Evolutionary conservation across 1,140 invertebrate species (phyloP), one percentile per base, ranked within the genome.

Genomic region (Drosophila orena): DNA sequence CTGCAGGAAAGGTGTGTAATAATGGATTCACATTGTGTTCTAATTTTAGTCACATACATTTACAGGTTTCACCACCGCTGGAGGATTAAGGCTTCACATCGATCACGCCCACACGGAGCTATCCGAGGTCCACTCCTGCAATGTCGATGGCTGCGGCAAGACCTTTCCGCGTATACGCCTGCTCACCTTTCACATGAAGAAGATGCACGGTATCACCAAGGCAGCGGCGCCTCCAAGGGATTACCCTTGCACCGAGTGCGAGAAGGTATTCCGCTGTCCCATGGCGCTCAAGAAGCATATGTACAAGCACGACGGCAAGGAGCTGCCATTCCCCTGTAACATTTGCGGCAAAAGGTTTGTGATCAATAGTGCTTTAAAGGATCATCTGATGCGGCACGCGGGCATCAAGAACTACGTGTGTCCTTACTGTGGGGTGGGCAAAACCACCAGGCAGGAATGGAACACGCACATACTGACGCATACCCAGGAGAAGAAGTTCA

Each of bases 241-340:
- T 24, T 90, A 91, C 44, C 88, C 88, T 6, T 92, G 91, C 57
- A 77, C 68, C 0, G 91, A 92, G 64, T 92, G 91, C 43, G 91
- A 91, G 42, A 92, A 91, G 56, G 59, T 92, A 0, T 91, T 92
- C 49, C 88, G 88, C 11, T 91, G 91, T 50, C 90, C 88, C 2
- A 91, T 91, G 88, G 91, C 91, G 2, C 62, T 92, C 5, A 92
- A 92, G 50, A 92, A 94, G 58, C 94, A 94, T 61, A 94, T 93
- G 61, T 94, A 94, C 49, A 94, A 93, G 20, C 94, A 94, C 50
- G 89, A 91, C 66, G 94, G 93, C 12, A 93, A 94, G 30, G 93
- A 94, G 78, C 92, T 94, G 40, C 94, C 94, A 0, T 94, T 94
- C 42, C 93, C 93, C 1, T 94, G 94, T 70, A 94, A 94, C 54